Conservation (phyloP, 2,113 vertebrate genomes). For the Stomatorhinus ivindoensis region DNA sequence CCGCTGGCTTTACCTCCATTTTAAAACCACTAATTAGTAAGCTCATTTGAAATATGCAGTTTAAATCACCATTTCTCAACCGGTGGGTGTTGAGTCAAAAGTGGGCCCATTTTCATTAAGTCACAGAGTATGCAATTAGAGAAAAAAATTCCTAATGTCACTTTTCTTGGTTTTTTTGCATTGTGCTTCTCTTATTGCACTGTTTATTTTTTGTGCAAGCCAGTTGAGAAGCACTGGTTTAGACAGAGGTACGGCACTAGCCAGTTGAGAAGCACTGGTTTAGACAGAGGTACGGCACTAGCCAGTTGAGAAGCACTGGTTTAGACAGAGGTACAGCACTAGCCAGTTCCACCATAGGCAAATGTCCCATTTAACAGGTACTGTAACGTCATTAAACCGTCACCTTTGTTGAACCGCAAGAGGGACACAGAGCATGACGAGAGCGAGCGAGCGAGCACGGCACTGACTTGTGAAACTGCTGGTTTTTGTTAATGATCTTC, state of each 20-base stretch:
- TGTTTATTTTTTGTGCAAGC: background rate
- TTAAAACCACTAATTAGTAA: background rate
- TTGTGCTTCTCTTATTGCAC: background rate
- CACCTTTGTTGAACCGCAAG: background rate
- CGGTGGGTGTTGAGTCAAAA: background rate
- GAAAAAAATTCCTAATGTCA: background rate
- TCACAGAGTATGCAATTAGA: background rate
- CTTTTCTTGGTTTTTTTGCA: background rate
- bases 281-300: no score
- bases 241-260: no score
- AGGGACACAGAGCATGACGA: background rate
- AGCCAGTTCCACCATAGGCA: background rate
- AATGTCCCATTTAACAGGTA: background rate
- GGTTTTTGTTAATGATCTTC: slow-evolving; percentile 87
- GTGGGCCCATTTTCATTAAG: background rate
- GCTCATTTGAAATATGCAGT: background rate
- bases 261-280: no score
- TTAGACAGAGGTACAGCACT: background rate
- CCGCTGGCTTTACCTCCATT: background rate
- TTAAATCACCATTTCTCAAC: background rate
- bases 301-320: background rate
- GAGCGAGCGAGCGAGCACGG: background rate
- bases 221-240: no score
- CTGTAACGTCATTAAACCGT: background rate
- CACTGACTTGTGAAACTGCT: slow-evolving; percentile 87